These are phyloP conservation scores for Momotus momota DNA, from an alignment of 2,797 vertebrate species.

Conservation along the genomic window DNA sequence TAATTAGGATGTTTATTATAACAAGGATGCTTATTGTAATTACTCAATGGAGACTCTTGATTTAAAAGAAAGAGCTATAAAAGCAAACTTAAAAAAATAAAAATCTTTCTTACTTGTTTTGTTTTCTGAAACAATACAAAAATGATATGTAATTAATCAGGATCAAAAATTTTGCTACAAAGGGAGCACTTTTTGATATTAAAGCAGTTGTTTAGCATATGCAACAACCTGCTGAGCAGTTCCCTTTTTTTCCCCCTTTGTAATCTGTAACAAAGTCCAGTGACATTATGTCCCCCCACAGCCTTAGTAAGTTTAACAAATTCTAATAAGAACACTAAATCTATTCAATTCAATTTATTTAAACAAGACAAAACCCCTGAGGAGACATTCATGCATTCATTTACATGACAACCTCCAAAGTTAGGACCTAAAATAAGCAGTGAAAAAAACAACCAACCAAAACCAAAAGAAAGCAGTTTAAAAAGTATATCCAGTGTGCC, in stretches of 20 bases:
- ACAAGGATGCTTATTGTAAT: background rate
- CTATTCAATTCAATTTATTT: constrained; percentile 47
- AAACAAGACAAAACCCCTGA: constrained; percentile 33
- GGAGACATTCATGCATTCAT: background rate
- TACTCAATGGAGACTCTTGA: background rate
- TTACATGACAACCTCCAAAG: constrained; percentile 12
- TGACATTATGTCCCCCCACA: background rate
- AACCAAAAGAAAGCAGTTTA: background rate
- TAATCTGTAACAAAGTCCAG: background rate
- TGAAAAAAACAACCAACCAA: background rate
- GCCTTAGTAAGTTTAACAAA: constrained; percentile 16
- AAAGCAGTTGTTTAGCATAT: no score
- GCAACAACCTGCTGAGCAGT: background rate
- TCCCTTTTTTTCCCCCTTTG: background rate
- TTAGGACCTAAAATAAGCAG: background rate
- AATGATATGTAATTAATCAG: background rate
- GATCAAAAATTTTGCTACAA: background rate
- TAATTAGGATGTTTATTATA: background rate
- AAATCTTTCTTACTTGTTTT: background rate
- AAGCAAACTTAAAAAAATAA: background rate
- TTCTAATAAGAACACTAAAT: constrained; percentile 35
- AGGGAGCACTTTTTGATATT: background rate
- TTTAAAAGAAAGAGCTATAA: background rate
- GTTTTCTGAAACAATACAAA: background rate
- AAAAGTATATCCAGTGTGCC: background rate